Percentiles rank a stretch among this genome's conserved stretches.
Conservation (phyloP, 35 echinoderm and acorn worm species). For the Holothuria glaberrima region DNA sequence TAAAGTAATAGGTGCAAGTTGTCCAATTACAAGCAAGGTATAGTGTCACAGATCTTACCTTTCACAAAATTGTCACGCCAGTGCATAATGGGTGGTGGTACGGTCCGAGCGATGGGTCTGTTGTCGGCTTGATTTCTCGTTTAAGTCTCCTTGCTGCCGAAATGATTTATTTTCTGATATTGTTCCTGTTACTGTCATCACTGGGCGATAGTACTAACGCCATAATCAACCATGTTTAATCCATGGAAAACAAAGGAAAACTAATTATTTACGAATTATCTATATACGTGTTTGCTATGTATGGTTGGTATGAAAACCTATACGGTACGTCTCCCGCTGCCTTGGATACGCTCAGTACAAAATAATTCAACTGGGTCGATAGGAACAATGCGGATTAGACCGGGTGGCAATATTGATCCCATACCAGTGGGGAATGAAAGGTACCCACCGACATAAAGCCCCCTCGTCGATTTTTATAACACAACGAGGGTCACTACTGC, state of each 20-base stretch:
- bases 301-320: neutral
- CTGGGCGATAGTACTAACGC: too few relatives aligned
- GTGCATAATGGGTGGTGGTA: neutral
- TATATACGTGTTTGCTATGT: too few relatives aligned
- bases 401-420: conserved; percentile 51
- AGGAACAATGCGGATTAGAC: conserved; percentile 10
- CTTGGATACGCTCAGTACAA: conserved; percentile 19
- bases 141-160: too few relatives aligned
- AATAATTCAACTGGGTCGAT: conserved; percentile 35
- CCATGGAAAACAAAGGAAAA: too few relatives aligned
- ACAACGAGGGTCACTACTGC: neutral
- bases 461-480: conserved; percentile 24
- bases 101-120: too few relatives aligned
- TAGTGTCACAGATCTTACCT: neutral
- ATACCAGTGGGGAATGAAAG: neutral
- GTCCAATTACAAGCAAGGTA: too few relatives aligned
- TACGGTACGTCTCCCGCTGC: neutral
- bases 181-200: too few relatives aligned
- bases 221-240: too few relatives aligned
- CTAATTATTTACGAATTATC: too few relatives aligned
- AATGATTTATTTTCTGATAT: too few relatives aligned
- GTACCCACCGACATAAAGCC: neutral
- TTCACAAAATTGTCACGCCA: conserved; percentile 44
- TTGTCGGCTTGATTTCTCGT: too few relatives aligned
- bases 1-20: too few relatives aligned